Evolutionary conservation across 2,113 vertebrate species (phyloP).

Genomic region (Trochalopteron elliotii): DNA sequence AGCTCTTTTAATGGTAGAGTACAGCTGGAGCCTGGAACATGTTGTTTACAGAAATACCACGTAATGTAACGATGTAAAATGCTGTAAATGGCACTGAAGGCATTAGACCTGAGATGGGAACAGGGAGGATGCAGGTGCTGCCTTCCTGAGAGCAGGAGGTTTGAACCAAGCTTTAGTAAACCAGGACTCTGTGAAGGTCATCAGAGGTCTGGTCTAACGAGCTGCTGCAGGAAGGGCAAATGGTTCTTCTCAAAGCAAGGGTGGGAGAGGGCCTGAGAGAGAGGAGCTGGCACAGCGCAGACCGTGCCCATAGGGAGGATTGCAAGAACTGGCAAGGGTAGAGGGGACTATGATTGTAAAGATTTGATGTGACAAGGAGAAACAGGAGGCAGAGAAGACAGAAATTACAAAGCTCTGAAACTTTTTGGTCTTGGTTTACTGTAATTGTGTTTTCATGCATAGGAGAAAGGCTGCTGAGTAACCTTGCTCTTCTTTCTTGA

Average conservation of each 20-base stretch:
- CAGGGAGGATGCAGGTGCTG: rapidly evolving
- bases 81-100: not conserved
- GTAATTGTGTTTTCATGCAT: not conserved
- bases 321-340: not conserved
- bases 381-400: not conserved
- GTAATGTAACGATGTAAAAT: not conserved
- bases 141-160: not conserved
- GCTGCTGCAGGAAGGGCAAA: not conserved
- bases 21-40: slow-evolving; percentile 29
- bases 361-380: not conserved
- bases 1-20: not conserved
- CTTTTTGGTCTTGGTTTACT: not conserved
- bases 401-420: not conserved
- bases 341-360: not conserved
- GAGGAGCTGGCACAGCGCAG: not conserved
- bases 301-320: rapidly evolving
- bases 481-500: not conserved
- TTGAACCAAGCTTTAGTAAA: not conserved
- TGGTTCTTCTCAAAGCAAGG: not conserved
- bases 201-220: not conserved
- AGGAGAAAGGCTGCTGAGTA: not conserved
- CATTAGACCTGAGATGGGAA: not conserved
- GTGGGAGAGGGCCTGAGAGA: not conserved
- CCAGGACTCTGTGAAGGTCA: not conserved
- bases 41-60: not conserved